Evolutionary conservation across 2,888 invertebrate species (phyloP), one percentile per base, ranked within the genome.

Genomic region (Saturnia japonica): DNA sequence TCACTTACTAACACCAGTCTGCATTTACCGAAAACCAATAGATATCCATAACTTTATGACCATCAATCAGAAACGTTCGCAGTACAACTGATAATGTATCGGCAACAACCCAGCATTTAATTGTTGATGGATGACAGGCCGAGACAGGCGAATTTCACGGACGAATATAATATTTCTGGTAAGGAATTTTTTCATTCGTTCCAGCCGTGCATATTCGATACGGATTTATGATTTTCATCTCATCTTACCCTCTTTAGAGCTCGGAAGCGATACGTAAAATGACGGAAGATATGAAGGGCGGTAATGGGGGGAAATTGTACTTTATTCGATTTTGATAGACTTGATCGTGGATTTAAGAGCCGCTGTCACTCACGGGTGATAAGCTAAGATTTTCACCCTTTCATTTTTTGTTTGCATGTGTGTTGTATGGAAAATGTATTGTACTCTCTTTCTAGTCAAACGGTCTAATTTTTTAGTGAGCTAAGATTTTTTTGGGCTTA

Each of bases 261-360:
- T 89, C 88, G 93, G 92, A 93, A 93, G 87, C 90, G 92, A 93
- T 91, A 93, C 93, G 93, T 92, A 86, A 92, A 93, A 93, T 89
- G 92, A 91, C 91, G 91, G 91, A 91, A 93, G 91, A 89, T 89
- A 87, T 88, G 91, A 90, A 89, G 91, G 91, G 90, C 90, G 91
- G 91, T 93, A 93, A 93, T 93, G 86, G 92, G 88, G 88, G 91
- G 90, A 93, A 93, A 93, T 93, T 92, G 91, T 89, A 85, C 91
- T 90, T 93, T 91, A 94, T 94, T 93, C 89, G 91, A 93, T 93
- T 93, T 93, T 93, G 93, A 93, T 93, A 91, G 91, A 90, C 91
- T 90, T 87, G 88, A 89, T 90, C 89, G 86, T 80, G 88, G 89
- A 91, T 91, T 93, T 91, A 84, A 88, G 85, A 85, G 83, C 85